These are phyloP conservation scores for Tethya wilhelma DNA, from an alignment of 37 sponge, comb jelly and placozoan genomes.

Conservation along the genomic window DNA sequence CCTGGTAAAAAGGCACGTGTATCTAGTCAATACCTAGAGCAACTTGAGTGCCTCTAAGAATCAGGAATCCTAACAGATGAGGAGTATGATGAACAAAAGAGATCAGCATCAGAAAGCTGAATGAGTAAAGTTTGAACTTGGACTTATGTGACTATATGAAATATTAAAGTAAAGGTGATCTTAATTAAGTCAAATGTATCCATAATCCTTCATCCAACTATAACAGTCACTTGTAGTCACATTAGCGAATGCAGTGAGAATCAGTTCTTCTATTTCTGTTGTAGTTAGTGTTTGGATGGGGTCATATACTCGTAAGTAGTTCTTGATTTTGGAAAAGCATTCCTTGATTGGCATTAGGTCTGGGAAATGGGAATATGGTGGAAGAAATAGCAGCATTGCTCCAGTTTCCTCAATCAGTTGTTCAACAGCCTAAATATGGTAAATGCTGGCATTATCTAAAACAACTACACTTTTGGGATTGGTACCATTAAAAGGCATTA, in stretches of 20 bases:
- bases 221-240: constrained; percentile 26
- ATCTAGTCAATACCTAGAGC: constrained; percentile 5
- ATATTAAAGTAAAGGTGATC: too few species aligned
- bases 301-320: constrained; percentile 8
- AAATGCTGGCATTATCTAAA: constrained; percentile 18
- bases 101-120: not conserved
- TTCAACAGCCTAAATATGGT: not conserved
- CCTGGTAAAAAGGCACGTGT: constrained; percentile 8
- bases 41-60: not conserved
- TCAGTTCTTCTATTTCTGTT: constrained; percentile 23
- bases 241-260: constrained; percentile 19
- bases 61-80: not conserved
- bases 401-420: constrained; percentile 22
- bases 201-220: constrained; percentile 21
- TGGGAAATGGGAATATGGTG: constrained; percentile 36
- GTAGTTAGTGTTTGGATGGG: constrained; percentile 1
- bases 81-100: constrained; percentile 10
- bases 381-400: constrained; percentile 19
- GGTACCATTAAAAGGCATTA: constrained; percentile 19
- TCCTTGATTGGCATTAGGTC: constrained; percentile 41
- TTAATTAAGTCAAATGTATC: constrained; percentile 20
- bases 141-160: too few species aligned
- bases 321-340: constrained; percentile 22
- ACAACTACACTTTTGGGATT: constrained; percentile 24
- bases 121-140: too few species aligned